These are phyloP conservation scores for Isichthys henryi DNA, from an alignment of 2,113 vertebrate genomes.

Conservation along the genomic window DNA sequence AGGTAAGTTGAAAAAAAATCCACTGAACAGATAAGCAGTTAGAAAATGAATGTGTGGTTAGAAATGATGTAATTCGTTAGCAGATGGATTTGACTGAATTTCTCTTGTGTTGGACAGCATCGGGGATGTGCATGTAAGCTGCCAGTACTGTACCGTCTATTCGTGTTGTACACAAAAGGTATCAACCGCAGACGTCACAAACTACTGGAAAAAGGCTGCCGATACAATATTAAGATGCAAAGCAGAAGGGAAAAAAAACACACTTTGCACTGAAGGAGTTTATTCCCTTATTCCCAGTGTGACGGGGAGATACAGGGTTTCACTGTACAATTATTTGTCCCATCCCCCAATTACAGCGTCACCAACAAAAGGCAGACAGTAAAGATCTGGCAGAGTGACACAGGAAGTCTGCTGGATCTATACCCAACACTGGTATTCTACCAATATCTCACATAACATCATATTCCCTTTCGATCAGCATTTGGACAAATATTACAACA, in stretches of 20 bases:
- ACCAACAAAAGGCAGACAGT: not conserved
- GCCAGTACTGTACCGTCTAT: not conserved
- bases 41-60: not conserved
- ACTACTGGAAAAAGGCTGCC: not conserved
- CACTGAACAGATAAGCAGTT: not conserved
- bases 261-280: not conserved
- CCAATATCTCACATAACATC: not conserved
- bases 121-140: not conserved
- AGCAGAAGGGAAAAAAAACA: not conserved
- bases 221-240: not conserved
- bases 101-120: not conserved
- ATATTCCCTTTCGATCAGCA: not conserved
- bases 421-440: not conserved
- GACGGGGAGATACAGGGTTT: not conserved
- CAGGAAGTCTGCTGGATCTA: not conserved
- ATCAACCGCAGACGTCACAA: not conserved
- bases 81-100: not conserved
- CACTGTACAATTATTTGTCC: not conserved
- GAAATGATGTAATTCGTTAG: not conserved
- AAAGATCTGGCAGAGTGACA: not conserved
- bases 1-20: not conserved
- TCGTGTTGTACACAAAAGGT: not conserved
- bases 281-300: not conserved
- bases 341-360: not conserved
- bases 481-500: not conserved